Conservation (phyloP, 2,113 vertebrate genomes). For the Eurypyga helias region DNA sequence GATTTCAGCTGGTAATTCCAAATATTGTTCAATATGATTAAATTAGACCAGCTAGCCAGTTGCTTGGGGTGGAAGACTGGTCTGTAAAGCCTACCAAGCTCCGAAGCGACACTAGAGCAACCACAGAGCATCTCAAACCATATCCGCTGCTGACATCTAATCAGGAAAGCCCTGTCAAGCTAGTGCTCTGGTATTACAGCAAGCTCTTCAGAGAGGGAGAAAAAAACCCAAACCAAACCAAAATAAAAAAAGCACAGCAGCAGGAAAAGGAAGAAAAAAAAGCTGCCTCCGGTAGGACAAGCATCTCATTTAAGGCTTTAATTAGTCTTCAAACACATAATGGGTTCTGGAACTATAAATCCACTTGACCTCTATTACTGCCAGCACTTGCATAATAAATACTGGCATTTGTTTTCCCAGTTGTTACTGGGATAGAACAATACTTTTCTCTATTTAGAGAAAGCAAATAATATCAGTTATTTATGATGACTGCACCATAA, state of each 20-base stretch:
- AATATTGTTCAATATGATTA: background rate
- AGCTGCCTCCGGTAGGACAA: constrained; percentile 19
- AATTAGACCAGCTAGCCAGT: background rate
- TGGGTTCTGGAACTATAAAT: constrained; percentile 56
- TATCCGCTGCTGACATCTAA: background rate
- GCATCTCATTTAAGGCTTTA: constrained; percentile 56
- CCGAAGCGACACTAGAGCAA: background rate
- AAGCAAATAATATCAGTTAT: constrained; percentile 25
- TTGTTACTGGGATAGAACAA: constrained; percentile 27
- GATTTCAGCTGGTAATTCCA: background rate
- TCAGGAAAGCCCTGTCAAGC: constrained; percentile 3
- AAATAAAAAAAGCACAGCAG: background rate
- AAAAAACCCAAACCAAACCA: background rate
- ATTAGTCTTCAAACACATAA: constrained; percentile 66
- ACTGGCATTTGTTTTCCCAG: constrained; percentile 40
- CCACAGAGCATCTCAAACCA: background rate
- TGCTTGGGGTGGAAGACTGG: background rate
- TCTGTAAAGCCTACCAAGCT: background rate
- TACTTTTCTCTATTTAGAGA: background rate
- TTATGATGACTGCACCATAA: background rate
- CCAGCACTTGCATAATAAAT: constrained; percentile 34
- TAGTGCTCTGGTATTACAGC: background rate
- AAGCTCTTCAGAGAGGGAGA: background rate
- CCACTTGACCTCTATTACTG: constrained; percentile 66
- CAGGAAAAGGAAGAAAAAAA: background rate